Evolutionary conservation across 1,140 invertebrate genomes (phyloP).

Genomic region (Holotrichia oblita): DNA sequence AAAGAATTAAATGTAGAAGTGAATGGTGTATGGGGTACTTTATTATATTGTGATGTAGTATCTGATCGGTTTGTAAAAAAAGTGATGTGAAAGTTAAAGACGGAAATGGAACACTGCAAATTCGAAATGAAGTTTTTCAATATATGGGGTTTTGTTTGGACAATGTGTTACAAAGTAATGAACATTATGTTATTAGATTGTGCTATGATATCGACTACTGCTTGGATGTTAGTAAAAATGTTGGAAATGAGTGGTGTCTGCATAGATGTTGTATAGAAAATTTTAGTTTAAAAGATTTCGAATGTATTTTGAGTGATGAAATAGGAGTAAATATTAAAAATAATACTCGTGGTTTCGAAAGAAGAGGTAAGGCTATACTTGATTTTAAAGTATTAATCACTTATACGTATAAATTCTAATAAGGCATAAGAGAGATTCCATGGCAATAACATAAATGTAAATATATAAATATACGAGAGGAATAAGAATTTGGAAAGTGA

Average conservation of each 20-base stretch:
- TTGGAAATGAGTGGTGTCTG: background rate
- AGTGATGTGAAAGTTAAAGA: background rate
- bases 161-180: background rate
- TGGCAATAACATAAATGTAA: no score
- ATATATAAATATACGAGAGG: no score
- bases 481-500: no score
- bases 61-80: constrained; percentile 13
- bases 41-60: background rate
- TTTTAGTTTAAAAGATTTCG: background rate
- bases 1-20: background rate
- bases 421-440: no score
- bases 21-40: background rate
- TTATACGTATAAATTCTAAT: no score
- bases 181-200: background rate
- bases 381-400: no score
- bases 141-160: background rate
- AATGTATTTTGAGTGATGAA: background rate
- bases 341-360: background rate
- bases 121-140: background rate
- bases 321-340: background rate
- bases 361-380: background rate
- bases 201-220: background rate
- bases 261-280: background rate
- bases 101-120: background rate
- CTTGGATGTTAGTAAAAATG: background rate